A percentile compares a stretch with the other conserved stretches of the same genome.
Evolutionary conservation across 2,888 invertebrate genomes (phyloP).

Genomic region (Mechanitis messenoides): DNA sequence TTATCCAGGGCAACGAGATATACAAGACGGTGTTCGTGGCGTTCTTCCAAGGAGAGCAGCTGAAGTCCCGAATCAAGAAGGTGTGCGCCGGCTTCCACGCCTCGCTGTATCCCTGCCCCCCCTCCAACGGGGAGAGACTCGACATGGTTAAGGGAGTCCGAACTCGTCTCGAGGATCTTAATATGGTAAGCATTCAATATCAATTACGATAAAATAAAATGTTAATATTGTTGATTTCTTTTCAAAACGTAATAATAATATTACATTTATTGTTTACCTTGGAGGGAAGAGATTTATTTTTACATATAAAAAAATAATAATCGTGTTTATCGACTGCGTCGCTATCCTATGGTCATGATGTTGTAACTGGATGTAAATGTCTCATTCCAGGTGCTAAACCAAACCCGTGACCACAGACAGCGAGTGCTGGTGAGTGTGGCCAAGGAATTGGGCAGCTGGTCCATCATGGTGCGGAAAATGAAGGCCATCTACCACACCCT

Average conservation of each 20-base stretch:
- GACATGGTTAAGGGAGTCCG: conserved; percentile 95
- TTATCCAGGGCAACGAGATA: conserved; percentile 86
- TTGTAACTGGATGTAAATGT: conserved; percentile 6
- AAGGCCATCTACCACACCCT: conserved; percentile 94
- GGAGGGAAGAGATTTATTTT: too few relatives aligned
- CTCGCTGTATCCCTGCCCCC: conserved; percentile 94
- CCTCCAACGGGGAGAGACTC: conserved; percentile 86
- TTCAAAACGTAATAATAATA: too few relatives aligned
- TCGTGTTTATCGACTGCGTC: too few relatives aligned
- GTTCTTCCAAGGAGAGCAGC: conserved; percentile 94
- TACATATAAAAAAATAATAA: too few relatives aligned
- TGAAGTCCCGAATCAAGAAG: conserved; percentile 93
- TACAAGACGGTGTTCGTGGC: conserved; percentile 93
- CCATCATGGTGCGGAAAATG: conserved; percentile 92
- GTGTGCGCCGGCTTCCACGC: conserved; percentile 96
- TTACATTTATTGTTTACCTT: too few relatives aligned
- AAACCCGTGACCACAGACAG: conserved; percentile 95
- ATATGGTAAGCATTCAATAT: conserved; percentile 71
- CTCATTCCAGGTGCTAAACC: conserved; percentile 83
- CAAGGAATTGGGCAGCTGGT: conserved; percentile 92
- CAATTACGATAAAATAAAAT: too few relatives aligned
- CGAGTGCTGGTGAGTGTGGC: conserved; percentile 91
- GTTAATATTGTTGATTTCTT: too few relatives aligned
- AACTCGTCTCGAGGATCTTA: conserved; percentile 92
- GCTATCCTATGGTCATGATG: not conserved